These are phyloP conservation scores for Zhuqinia jingwanae DNA, from an alignment of 2,888 invertebrate species.

Conservation along the genomic window DNA sequence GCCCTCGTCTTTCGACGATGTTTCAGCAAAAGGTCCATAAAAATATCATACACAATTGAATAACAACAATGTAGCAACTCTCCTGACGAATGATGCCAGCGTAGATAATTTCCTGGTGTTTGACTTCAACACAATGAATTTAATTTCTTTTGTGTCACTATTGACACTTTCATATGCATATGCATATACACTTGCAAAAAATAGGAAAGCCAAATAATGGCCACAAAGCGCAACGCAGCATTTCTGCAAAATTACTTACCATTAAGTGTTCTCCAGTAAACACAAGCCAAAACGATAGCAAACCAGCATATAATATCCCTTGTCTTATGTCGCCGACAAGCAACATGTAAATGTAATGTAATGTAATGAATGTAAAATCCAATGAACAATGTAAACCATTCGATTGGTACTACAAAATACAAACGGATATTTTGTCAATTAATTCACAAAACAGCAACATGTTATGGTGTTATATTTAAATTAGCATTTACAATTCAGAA, in stretches of 20 bases:
- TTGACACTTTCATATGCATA: conserved; percentile 80
- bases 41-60: no score
- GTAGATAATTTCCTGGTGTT: conserved; percentile 95
- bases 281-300: conserved; percentile 98
- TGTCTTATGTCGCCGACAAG: conserved; percentile 96
- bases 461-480: not conserved
- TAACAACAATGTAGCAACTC: conserved; percentile 90
- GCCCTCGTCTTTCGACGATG: no score
- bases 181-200: conserved; percentile 74
- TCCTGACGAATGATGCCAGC: conserved; percentile 92
- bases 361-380: no score
- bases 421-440: no score
- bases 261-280: conserved; percentile 99
- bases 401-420: conserved; percentile 93
- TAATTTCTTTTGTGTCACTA: conserved; percentile 91
- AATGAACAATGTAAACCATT: conserved; percentile 92
- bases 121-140: conserved; percentile 91
- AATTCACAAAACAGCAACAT: no score
- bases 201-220: no score
- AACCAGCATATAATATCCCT: conserved; percentile 96
- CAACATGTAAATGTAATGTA: conserved; percentile 98
- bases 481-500: conserved; percentile 88
- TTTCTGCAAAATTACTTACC: conserved; percentile 81
- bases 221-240: no score
- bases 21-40: no score